phyloP scores from a whole-genome alignment of 2,113 vertebrate species.

The Chauna torquata region DNA sequence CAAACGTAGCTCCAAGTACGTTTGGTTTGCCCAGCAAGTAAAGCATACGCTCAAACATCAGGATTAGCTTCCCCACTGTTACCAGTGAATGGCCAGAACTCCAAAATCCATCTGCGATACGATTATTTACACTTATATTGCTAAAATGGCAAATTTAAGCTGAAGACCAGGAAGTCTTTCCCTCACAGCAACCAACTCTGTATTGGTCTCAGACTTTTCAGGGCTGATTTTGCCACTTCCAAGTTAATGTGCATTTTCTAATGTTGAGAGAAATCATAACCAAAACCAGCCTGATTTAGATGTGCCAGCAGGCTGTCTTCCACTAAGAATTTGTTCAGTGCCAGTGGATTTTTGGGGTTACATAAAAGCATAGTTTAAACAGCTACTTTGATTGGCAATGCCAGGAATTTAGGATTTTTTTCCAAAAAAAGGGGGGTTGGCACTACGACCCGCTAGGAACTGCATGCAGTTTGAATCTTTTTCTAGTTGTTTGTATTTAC shows the following conservation, averaged over 20 bases:
- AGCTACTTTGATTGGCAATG: not conserved
- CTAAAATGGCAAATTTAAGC: not conserved
- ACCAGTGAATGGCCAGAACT: not conserved
- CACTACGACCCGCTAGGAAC: not conserved
- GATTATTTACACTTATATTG: not conserved
- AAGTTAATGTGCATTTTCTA: not conserved
- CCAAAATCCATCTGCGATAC: not conserved
- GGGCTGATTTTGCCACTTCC: not conserved
- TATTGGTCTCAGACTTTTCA: not conserved
- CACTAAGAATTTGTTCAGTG: not conserved
- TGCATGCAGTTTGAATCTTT: not conserved
- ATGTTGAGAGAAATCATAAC: not conserved
- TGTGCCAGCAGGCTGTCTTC: not conserved
- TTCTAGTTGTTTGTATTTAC: not conserved
- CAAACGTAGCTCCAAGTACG: not conserved
- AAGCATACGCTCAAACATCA: not conserved
- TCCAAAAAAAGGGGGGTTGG: fast-evolving
- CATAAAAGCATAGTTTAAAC: not conserved
- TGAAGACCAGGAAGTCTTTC: not conserved
- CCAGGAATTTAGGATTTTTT: not conserved
- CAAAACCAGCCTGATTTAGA: not conserved
- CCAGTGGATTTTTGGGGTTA: not conserved
- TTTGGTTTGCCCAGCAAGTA: not conserved
- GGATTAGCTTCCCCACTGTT: not conserved
- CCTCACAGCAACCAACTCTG: not conserved